Conservation (phyloP, 2,888 invertebrate species). For the Conistra vaccinii region DNA sequence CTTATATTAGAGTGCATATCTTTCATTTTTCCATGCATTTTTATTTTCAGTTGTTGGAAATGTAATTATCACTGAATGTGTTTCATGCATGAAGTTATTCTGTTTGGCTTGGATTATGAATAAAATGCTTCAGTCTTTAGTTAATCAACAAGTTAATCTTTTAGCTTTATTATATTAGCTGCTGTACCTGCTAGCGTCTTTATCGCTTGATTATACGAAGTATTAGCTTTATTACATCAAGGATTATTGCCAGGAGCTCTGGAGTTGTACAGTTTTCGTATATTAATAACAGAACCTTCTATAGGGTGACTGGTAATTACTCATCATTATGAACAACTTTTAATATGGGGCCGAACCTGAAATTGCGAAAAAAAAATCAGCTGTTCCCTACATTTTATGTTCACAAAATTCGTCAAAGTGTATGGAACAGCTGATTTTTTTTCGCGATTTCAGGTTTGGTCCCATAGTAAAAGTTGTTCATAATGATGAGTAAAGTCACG, state of each 20-base stretch:
- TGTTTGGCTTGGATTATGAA: slow-evolving; percentile 13
- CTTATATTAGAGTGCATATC: slow-evolving; percentile 24
- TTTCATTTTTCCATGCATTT: not conserved
- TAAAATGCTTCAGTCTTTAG: slow-evolving; percentile 8
- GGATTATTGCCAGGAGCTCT: slow-evolving; percentile 24
- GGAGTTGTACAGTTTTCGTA: slow-evolving; percentile 20
- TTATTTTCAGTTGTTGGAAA: not conserved
- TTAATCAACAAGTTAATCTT: slow-evolving; percentile 37
- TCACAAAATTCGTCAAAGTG: too few species aligned
- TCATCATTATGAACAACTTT: too few species aligned
- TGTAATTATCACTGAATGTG: not conserved
- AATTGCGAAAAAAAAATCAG: too few species aligned
- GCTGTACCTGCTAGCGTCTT: slow-evolving; percentile 22
- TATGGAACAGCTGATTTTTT: too few species aligned
- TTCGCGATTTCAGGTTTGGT: too few species aligned
- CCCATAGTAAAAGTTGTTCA: too few species aligned
- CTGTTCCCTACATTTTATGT: too few species aligned
- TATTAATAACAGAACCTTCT: not conserved
- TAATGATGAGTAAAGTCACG: too few species aligned
- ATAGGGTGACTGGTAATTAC: too few species aligned
- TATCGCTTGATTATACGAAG: slow-evolving; percentile 30
- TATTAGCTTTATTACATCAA: slow-evolving; percentile 22
- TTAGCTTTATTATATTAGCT: slow-evolving; percentile 28
- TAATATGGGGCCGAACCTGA: too few species aligned
- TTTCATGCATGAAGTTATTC: slow-evolving; percentile 30